phyloP scores from a whole-genome alignment of 1,140 invertebrate genomes.

The Euura lappo region DNA sequence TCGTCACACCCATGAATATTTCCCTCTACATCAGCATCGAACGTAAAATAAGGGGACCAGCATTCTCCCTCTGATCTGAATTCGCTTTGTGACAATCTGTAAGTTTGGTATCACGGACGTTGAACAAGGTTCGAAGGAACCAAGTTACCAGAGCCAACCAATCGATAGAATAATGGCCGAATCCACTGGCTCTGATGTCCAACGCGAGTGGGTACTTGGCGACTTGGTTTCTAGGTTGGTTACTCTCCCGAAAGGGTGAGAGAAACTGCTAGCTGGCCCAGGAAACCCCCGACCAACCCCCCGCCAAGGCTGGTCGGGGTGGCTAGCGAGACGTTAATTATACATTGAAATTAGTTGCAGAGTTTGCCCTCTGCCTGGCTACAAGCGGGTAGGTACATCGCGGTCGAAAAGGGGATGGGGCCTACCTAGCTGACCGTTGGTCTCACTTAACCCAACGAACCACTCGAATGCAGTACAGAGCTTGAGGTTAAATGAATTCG shows the following conservation, averaged over 20 bases:
- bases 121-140: conserved; percentile 48
- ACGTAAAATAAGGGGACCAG: too few species aligned
- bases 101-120: conserved; percentile 44
- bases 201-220: conserved; percentile 26
- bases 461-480: background rate
- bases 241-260: conserved; percentile 12
- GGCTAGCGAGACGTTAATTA: conserved; percentile 62
- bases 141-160: conserved; percentile 52
- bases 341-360: conserved; percentile 64
- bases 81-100: conserved; percentile 52
- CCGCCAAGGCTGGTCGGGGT: conserved; percentile 36
- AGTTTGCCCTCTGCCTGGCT: conserved; percentile 54
- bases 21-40: too few species aligned
- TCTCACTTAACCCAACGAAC: background rate
- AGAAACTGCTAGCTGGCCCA: conserved; percentile 27
- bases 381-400: conserved; percentile 47
- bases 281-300: background rate
- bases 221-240: background rate
- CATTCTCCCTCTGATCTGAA: conserved; percentile 46
- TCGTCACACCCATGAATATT: too few species aligned
- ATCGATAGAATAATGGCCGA: conserved; percentile 59
- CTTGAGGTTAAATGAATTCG: too few species aligned
- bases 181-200: conserved; percentile 52
- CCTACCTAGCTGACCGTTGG: conserved; percentile 3
- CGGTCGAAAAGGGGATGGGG: background rate